Conservation (phyloP, 1,140 invertebrate species). For the Pararge aegeria region DNA sequence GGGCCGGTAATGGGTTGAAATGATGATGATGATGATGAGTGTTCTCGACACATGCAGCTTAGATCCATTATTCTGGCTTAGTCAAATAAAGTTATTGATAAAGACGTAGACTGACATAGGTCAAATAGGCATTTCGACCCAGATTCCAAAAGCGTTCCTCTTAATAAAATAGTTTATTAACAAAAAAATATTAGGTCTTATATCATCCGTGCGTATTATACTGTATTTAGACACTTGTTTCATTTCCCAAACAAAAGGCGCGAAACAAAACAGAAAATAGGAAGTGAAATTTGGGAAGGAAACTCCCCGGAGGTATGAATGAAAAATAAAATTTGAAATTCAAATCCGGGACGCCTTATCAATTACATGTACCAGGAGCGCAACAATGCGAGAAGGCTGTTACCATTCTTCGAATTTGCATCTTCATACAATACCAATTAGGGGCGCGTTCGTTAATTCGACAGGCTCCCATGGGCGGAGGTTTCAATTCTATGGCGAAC, state of each 20-base stretch:
- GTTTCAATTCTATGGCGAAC: slow-evolving; percentile 47
- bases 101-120: too few species aligned
- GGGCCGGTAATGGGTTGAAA: too few species aligned
- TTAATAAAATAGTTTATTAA: too few species aligned
- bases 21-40: too few species aligned
- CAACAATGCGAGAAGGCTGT: slow-evolving; percentile 58
- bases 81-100: too few species aligned
- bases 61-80: too few species aligned
- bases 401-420: slow-evolving; percentile 64
- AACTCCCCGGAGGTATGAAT: slow-evolving; percentile 55
- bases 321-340: slow-evolving; percentile 67
- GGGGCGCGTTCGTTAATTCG: slow-evolving; percentile 56
- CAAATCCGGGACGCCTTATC: slow-evolving; percentile 62
- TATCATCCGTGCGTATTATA: neutral
- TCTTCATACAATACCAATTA: slow-evolving; percentile 72
- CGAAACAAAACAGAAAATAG: slow-evolving; percentile 26
- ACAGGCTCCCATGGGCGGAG: slow-evolving; percentile 47
- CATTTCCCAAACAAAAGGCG: slow-evolving; percentile 22
- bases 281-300: slow-evolving; percentile 31
- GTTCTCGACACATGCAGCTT: too few species aligned
- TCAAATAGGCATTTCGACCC: too few species aligned
- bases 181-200: too few species aligned
- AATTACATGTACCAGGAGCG: slow-evolving; percentile 62
- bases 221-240: slow-evolving; percentile 3
- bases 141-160: too few species aligned